Conservation (phyloP, 2,888 invertebrate genomes). For the Lacanobia oleracea region DNA sequence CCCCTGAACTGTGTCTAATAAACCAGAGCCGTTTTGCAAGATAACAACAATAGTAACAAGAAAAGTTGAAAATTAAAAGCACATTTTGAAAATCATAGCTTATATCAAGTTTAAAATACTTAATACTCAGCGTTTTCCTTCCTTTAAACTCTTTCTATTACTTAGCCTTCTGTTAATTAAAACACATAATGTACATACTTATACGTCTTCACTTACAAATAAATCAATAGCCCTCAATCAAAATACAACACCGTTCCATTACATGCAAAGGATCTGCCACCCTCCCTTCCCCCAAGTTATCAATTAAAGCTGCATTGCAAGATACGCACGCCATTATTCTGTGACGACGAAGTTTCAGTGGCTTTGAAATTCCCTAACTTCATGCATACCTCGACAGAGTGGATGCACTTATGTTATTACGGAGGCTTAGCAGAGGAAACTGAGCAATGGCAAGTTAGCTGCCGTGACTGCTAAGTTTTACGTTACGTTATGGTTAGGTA, state of each 20-base stretch:
- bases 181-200: too few relatives aligned
- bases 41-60: too few relatives aligned
- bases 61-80: too few relatives aligned
- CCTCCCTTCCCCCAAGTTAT: slow-evolving; percentile 14
- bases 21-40: too few relatives aligned
- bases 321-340: slow-evolving; percentile 51
- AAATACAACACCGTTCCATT: not conserved
- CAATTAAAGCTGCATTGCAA: slow-evolving; percentile 43
- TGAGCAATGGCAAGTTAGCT: slow-evolving; percentile 63
- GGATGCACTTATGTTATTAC: slow-evolving; percentile 72
- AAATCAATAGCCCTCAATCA: not conserved
- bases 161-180: too few relatives aligned
- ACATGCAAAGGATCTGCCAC: not conserved
- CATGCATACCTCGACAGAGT: slow-evolving; percentile 59
- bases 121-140: too few relatives aligned
- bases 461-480: slow-evolving; percentile 25
- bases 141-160: too few relatives aligned
- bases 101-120: too few relatives aligned
- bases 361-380: slow-evolving; percentile 68
- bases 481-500: slow-evolving; percentile 11
- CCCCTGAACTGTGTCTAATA: too few relatives aligned
- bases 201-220: not conserved
- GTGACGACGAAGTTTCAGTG: slow-evolving; percentile 60
- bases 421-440: slow-evolving; percentile 63
- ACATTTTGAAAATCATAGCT: too few relatives aligned